Evolutionary conservation across 2,888 invertebrate genomes (phyloP), one percentile per base, ranked within the genome.

Genomic region (Deilephila porcellus): DNA sequence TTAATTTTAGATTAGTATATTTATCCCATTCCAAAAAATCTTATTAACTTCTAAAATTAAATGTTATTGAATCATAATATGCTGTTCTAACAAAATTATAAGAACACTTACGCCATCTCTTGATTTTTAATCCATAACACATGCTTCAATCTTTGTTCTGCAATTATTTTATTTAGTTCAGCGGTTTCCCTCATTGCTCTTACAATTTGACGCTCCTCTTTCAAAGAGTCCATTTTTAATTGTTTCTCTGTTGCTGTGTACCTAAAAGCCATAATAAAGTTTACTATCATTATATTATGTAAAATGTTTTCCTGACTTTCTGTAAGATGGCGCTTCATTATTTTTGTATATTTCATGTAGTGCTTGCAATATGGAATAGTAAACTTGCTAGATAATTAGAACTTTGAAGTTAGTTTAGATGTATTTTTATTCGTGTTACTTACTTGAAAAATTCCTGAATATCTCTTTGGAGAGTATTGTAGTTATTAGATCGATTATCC

Each of bases 81-180:
- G n/a, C 53, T 52, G 25, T 52, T 14, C 8, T 25, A 29, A 11
- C n/a, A 52, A 20, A 20, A 25, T 4, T n/a, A 4, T 34, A 64
- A 32, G 59, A 32, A 4, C 73, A 88, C 93, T 87, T 86, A 94
- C 94, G 85, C 77, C 85, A 90, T 91, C 76, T 94, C 93, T 77
- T 88, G 89, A 76, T 93, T 93, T 76, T 93, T 93, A 20, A 90
- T 80, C 94, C 94, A 94, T 20, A 94, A 79, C 4, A 95, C 83
- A 82, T 94, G 93, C 73, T 96, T 96, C 34, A 96, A 86, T 83
- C 95, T 95, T 82, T 96, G 95, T 79, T 96, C 93, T 3, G 96
- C 96, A 79, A 96, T 95, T 70, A 96, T 95, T 87, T 96, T 96
- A 81, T 96, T 96, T 52, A 96, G 89, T 84, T 96, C 96, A 4